Conservation (phyloP, 2,797 vertebrate genomes). For the Triplophysa yarkandensis region DNA sequence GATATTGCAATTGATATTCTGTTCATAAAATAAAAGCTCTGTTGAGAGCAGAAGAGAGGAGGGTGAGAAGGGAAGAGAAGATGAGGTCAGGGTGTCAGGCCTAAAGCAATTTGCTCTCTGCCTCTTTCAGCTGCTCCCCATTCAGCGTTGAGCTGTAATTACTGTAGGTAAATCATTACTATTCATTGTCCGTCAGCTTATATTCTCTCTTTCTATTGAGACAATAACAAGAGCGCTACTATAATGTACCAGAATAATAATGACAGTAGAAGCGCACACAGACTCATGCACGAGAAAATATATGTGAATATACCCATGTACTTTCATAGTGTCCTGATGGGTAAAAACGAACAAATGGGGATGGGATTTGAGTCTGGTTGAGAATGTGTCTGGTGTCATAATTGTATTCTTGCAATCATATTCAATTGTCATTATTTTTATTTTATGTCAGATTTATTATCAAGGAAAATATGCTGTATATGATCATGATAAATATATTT, state of each 20-base stretch:
- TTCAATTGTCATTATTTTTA: too few relatives aligned
- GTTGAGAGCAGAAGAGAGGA: slow-evolving; percentile 24
- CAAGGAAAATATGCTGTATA: too few relatives aligned
- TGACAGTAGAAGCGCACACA: neutral
- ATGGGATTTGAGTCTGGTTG: too few relatives aligned
- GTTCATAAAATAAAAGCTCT: slow-evolving; percentile 12
- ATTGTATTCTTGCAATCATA: neutral
- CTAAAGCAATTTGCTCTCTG: slow-evolving; percentile 44
- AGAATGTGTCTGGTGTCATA: neutral
- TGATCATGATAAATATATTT: neutral
- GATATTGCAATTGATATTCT: slow-evolving; percentile 26
- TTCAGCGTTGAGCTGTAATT: slow-evolving; percentile 53
- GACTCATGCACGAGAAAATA: too few relatives aligned
- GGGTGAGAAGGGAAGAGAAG: slow-evolving; percentile 8
- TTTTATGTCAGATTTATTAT: too few relatives aligned
- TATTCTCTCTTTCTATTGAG: slow-evolving; percentile 25
- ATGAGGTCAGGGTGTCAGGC: slow-evolving; percentile 57
- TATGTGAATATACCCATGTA: too few relatives aligned
- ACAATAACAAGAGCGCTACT: neutral
- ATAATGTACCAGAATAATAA: neutral
- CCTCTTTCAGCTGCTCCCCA: slow-evolving; percentile 37
- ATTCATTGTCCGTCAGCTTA: slow-evolving; percentile 46
- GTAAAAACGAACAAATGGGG: too few relatives aligned
- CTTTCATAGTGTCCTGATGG: too few relatives aligned
- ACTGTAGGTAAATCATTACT: slow-evolving; percentile 54